Base-by-base conservation (phyloP, 2,888 invertebrate genomes). In the Cephus spinipes region DNA sequence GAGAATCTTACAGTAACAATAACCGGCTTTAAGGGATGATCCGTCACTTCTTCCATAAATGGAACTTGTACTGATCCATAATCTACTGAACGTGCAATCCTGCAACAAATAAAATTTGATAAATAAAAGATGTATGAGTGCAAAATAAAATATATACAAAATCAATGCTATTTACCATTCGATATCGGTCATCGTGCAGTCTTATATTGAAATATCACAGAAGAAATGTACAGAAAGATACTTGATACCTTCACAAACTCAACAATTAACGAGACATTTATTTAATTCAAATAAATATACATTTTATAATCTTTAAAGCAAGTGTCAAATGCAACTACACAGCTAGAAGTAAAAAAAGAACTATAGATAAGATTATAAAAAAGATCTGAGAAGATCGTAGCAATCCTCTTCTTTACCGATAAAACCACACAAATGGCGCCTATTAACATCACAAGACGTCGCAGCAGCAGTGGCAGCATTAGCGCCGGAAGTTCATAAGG, bases 11-110 rank as follows among this genome's bases (percentile, higher is more conserved):
- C 92, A 69, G 92, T 92, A 78, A 93, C 92, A 68, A 92, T 91
- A 40, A 92, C 89, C 80, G 93, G 92, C 87, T 94, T 94, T 12
- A 95, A 87, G 15, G 95, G 95, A 91, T 95, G 94, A 69, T 95
- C 94, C 76, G 85, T 85, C 1, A 92, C 92, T 82, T 92, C 92
- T 78, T 92, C 91, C 40, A 87, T 75, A 35, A 78, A 77, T n/a
- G 85, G 79, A 77, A 75, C 71, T 74, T 83, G 84, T 69, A 84
- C 78, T 11, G 78, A 77, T 81, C 82, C 83, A 83, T 86, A 85
- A 76, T 89, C 86, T 73, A 85, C 55, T n/a, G 88, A 82, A 80
- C 85, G 86, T 55, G 90, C 85, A 79, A 88, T 81, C 91, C 91
- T 91, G 76, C 9, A 55, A 55, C 6, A 55, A 23, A 71, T 30